These are phyloP conservation scores for Leucania comma DNA, from an alignment of 2,888 invertebrate genomes.

Conservation along the genomic window DNA sequence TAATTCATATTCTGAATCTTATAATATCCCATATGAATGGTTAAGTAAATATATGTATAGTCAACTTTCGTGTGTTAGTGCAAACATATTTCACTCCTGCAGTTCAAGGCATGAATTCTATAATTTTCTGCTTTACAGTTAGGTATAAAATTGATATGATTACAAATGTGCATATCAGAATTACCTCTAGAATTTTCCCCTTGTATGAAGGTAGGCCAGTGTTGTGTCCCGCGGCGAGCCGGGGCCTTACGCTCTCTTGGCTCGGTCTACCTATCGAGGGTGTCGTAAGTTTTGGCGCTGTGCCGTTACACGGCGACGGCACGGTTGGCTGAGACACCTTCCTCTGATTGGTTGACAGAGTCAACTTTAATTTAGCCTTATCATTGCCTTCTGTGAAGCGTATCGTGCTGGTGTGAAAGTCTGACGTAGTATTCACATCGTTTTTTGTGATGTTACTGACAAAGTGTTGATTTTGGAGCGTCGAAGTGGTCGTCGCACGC, in stretches of 20 bases:
- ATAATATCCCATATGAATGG: slow-evolving; percentile 45
- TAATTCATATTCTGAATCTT: slow-evolving; percentile 45
- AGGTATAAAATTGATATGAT: slow-evolving; percentile 83
- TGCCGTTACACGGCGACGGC: slow-evolving; percentile 72
- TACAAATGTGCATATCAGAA: slow-evolving; percentile 85
- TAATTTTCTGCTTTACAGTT: slow-evolving; percentile 74
- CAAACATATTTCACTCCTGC: slow-evolving; percentile 76
- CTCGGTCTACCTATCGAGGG: slow-evolving; percentile 67
- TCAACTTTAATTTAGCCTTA: slow-evolving; percentile 84
- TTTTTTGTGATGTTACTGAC: slow-evolving; percentile 86
- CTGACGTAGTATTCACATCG: slow-evolving; percentile 74
- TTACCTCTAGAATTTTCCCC: slow-evolving; percentile 84
- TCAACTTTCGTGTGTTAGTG: slow-evolving; percentile 77
- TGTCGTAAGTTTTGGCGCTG: slow-evolving; percentile 65
- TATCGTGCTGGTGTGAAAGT: slow-evolving; percentile 88
- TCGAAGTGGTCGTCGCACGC: slow-evolving; percentile 72
- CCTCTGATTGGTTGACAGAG: slow-evolving; percentile 82
- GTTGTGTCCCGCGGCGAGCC: slow-evolving; percentile 58
- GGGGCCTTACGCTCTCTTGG: slow-evolving; percentile 65
- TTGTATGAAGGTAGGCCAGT: slow-evolving; percentile 67
- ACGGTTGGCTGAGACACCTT: slow-evolving; percentile 69
- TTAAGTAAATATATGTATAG: slow-evolving; percentile 55
- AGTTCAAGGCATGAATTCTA: slow-evolving; percentile 72
- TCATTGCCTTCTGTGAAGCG: slow-evolving; percentile 83
- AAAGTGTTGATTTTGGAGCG: slow-evolving; percentile 79